These are phyloP conservation scores for Itoplectis maculator DNA, from an alignment of 2,888 invertebrate genomes.

Conservation along the genomic window DNA sequence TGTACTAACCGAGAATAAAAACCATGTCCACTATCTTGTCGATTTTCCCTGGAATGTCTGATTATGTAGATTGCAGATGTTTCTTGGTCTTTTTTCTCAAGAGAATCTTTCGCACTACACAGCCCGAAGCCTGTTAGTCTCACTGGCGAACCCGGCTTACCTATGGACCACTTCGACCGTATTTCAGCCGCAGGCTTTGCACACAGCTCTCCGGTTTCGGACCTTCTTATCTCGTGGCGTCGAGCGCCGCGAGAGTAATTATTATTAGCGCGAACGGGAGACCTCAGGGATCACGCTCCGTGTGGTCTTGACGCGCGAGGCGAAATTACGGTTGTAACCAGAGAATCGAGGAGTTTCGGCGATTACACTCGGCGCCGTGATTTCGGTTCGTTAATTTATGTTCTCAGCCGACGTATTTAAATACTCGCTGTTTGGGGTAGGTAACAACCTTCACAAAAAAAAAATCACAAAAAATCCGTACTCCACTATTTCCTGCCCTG, in stretches of 20 bases:
- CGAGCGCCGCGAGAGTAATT: slow-evolving; percentile 36
- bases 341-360: not conserved
- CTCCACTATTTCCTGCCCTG: no score
- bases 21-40: no score
- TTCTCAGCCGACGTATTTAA: no score
- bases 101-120: not conserved
- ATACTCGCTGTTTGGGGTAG: no score
- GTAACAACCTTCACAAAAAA: no score
- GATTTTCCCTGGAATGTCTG: no score
- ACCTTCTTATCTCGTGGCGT: slow-evolving; percentile 31
- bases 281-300: slow-evolving; percentile 22
- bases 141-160: slow-evolving; percentile 18
- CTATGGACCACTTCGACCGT: slow-evolving; percentile 25
- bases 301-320: not conserved
- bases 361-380: not conserved
- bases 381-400: not conserved
- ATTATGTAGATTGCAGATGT: not conserved
- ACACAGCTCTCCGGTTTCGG: slow-evolving; percentile 33
- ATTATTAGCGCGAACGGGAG: slow-evolving; percentile 34
- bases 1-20: no score
- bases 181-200: slow-evolving; percentile 11
- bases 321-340: not conserved
- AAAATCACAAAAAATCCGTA: no score
- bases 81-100: not conserved
- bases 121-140: not conserved